Evolutionary conservation across 2,797 vertebrate species (phyloP).

Genomic region (Malacoraja senta): DNA sequence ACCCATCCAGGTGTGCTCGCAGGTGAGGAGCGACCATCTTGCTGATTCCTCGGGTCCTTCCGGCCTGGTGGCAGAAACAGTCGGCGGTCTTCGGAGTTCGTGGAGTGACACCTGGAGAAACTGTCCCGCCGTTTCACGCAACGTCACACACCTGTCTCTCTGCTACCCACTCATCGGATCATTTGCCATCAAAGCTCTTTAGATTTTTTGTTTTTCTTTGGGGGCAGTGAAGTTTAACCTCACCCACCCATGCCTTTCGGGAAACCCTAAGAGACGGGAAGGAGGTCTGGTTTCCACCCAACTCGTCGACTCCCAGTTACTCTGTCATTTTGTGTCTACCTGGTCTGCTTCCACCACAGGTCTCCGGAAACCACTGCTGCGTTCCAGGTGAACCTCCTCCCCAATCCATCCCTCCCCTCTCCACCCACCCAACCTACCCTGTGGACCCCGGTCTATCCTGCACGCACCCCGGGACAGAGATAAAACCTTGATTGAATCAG

Average conservation of each 20-base stretch:
- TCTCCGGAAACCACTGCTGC: neutral
- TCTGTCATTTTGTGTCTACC: too few species aligned
- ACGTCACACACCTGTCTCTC: too few species aligned
- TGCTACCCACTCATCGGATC: neutral
- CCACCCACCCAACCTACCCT: too few species aligned
- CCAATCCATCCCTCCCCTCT: too few species aligned
- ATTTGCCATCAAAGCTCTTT: neutral
- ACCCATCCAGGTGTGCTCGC: neutral
- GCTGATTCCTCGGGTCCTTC: neutral
- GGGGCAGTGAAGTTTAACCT: neutral
- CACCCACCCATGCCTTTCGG: neutral
- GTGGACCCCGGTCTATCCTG: neutral
- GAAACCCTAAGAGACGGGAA: neutral
- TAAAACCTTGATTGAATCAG: neutral
- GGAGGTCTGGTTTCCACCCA: neutral
- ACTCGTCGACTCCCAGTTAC: too few species aligned
- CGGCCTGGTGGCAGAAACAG: too few species aligned
- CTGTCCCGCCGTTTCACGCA: too few species aligned
- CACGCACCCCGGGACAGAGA: too few species aligned
- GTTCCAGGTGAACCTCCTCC: too few species aligned
- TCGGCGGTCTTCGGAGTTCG: too few species aligned
- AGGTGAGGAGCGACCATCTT: neutral
- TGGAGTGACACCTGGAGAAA: neutral
- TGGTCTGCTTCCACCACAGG: too few species aligned
- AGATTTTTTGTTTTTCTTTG: neutral